These are phyloP conservation scores for Rhagophthalmus giganteus DNA, from an alignment of 2,888 invertebrate species.

Conservation along the genomic window DNA sequence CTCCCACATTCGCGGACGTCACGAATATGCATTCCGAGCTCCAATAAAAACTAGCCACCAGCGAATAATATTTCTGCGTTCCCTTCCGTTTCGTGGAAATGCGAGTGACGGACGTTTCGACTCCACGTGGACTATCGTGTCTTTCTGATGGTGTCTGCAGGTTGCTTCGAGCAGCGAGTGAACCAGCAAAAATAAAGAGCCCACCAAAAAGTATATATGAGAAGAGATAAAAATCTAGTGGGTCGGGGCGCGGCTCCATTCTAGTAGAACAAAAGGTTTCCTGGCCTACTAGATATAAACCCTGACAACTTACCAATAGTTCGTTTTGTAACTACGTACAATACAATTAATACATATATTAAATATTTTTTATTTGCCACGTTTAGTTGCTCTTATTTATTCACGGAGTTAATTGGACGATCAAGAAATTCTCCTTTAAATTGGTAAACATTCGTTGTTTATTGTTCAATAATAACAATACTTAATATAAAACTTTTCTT, in stretches of 20 bases:
- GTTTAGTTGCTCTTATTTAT: constrained; percentile 12
- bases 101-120: constrained; percentile 37
- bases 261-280: constrained; percentile 51
- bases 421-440: constrained; percentile 7
- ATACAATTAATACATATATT: constrained; percentile 28
- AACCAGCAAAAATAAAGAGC: constrained; percentile 57
- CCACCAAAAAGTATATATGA: constrained; percentile 55
- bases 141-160: constrained; percentile 51
- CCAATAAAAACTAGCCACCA: constrained; percentile 32
- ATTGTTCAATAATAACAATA: too few relatives aligned
- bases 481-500: too few relatives aligned
- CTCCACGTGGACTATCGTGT: constrained; percentile 56
- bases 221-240: constrained; percentile 56
- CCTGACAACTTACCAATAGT: constrained; percentile 26
- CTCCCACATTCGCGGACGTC: constrained; percentile 49
- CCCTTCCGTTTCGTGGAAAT: constrained; percentile 14
- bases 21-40: constrained; percentile 33
- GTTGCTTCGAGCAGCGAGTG: constrained; percentile 55
- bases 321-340: constrained; percentile 39
- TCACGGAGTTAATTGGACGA: constrained; percentile 18
- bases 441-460: not conserved
- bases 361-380: constrained; percentile 9
- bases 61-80: constrained; percentile 43
- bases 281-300: constrained; percentile 30
- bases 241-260: constrained; percentile 53